phyloP scores from a whole-genome alignment of 2,113 vertebrate species.

The Chlorodrepanis virens region DNA sequence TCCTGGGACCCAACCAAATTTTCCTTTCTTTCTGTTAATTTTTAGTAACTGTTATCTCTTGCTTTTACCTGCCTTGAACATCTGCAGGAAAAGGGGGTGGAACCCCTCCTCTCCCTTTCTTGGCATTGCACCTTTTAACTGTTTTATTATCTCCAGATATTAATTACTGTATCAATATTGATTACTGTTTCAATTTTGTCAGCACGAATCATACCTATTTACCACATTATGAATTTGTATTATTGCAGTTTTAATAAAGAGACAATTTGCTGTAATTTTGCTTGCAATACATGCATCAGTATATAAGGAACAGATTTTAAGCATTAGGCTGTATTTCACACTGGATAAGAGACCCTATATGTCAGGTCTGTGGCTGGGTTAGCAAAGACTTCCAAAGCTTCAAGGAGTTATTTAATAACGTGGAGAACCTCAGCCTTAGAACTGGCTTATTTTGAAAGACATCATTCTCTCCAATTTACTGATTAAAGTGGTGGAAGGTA shows the following conservation, averaged over 20 bases:
- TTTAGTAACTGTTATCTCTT: too few relatives aligned
- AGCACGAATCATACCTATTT: too few relatives aligned
- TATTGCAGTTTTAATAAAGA: background rate
- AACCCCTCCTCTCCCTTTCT: too few relatives aligned
- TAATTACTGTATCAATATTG: too few relatives aligned
- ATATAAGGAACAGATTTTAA: background rate
- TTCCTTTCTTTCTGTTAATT: too few relatives aligned
- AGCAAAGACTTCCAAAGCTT: background rate
- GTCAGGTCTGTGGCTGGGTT: background rate
- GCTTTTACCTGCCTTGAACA: too few relatives aligned
- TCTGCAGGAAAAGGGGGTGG: too few relatives aligned
- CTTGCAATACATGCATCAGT: background rate
- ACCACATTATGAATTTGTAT: background rate
- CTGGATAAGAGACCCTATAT: background rate
- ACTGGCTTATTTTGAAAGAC: background rate
- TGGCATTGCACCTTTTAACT: too few relatives aligned
- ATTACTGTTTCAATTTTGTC: too few relatives aligned
- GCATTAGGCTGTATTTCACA: background rate
- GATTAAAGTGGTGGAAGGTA: background rate
- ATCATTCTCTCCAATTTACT: background rate
- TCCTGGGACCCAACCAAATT: too few relatives aligned
- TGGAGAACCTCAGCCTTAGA: background rate
- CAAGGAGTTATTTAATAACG: background rate
- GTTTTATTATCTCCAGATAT: too few relatives aligned
- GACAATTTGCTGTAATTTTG: background rate